Evolutionary conservation across 2,888 invertebrate species (phyloP), one percentile per base, ranked within the genome.

Genomic region (Leptura quadrifasciata): DNA sequence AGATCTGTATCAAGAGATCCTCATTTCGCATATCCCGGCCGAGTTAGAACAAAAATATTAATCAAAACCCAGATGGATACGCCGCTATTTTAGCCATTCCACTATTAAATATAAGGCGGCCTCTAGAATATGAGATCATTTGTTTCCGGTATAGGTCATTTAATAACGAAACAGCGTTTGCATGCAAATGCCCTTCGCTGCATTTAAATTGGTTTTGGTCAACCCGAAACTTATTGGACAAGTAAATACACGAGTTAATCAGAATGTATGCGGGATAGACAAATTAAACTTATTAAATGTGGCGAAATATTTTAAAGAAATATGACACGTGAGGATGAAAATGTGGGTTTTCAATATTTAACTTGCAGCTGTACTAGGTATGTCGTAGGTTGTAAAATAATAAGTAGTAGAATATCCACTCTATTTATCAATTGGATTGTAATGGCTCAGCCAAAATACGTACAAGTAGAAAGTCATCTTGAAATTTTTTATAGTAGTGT

Each of bases 121-220:
- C 69, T 20, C 10, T 21, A 24, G 69, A 58, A 39, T 67, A 74
- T 69, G 70, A 76, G 77, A 74, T 77, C 74, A 77, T 77, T 75
- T 74, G 77, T 77, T 77, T 63, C 72, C 60, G 69, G 77, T 77
- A 75, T 77, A 68, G 77, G 77, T 75, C 74, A 64, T 77, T 77
- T 77, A 77, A 75, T 77, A 77, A 77, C 72, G 72, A 54, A 77
- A 75, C 77, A 77, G 72, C 67, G 77, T 71, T 69, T 67, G 77
- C 74, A 77, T 77, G 74, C 74, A 77, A 77, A 77, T 76, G 54
- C 65, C 64, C 57, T 76, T 67, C 61, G 71, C 72, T 76, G 76
- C 76, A 76, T 76, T 68, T 72, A 76, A 76, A 76, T 76, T 76
- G 76, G 76, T 67, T 76, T 55, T 9, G 72, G 68, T 60, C 76